Evolutionary conservation across 2,797 vertebrate species (phyloP), one percentile per base, ranked within the genome.

Genomic region (Argyrosomus regius): DNA sequence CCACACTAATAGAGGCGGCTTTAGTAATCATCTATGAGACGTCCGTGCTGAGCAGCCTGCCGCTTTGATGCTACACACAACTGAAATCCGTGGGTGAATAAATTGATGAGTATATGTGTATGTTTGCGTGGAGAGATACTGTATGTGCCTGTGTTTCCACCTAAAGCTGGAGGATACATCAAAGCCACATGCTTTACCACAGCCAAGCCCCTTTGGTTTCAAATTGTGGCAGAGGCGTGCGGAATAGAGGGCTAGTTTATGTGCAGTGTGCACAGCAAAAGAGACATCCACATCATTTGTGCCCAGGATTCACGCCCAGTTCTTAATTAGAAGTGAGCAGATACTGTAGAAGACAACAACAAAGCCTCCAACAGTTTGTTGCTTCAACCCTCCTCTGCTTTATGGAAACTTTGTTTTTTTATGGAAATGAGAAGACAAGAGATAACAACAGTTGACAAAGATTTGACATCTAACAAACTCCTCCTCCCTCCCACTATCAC

Each of bases 51-150:
- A 61, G 77, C 64, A 53, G 78, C 52, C 18, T 41, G 69, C n/a
- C 6, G 10, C 85, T 87, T 67, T 89, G 49, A 88, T 64, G 76
- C 64, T 46, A 20, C 67, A n/a, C 56, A 45, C 39, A 54, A 45
- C 46, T 63, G 60, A 71, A 76, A 63, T 68, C 82, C 9, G 61
- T 81, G 75, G 77, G 80, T 75, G 77, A 73, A 72, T 75, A 53
- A 77, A 79, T 58, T 80, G 63, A 83, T 58, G 45, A 64, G 70
- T 79, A 63, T 65, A 24, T 68, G 54, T 63, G 61, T 58, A 14
- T 59, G 13, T 65, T 56, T 66, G 46, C 57, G 70, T 41, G 22
- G 57, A 46, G 65, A 39, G 17, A 35, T 16, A 28, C 28, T 14
- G 35, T 50, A 16, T 57, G 62, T 59, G 50, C 57, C 24, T 69